Conservation (phyloP, 1,140 invertebrate species). For the Heliconius hewitsoni region DNA sequence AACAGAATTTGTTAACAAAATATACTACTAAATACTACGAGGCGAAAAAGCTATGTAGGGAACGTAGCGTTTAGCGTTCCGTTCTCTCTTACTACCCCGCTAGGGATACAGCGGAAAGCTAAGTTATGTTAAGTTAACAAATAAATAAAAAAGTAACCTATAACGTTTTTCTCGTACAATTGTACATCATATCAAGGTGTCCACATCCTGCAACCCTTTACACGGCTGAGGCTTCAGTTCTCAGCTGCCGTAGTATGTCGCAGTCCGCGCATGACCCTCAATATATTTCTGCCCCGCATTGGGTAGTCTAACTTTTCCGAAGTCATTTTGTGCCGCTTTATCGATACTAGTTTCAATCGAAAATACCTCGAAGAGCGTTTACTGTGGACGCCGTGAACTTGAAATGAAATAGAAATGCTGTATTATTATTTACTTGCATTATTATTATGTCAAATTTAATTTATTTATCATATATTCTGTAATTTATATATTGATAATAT, state of each 20-base stretch:
- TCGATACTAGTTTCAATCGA: slow-evolving; percentile 26
- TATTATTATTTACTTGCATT: not conserved
- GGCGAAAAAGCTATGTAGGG: no score
- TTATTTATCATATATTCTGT: not conserved
- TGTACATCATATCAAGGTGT: not conserved
- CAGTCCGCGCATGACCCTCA: not conserved
- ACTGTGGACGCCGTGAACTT: not conserved
- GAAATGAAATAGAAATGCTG: slow-evolving; percentile 14
- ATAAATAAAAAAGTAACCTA: not conserved
- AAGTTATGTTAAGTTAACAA: not conserved
- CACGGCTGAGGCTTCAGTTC: not conserved
- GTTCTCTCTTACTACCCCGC: no score
- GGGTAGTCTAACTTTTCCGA: slow-evolving; percentile 1
- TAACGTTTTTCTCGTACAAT: no score
- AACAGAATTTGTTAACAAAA: no score
- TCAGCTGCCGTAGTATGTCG: not conserved
- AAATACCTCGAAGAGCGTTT: slow-evolving; percentile 14
- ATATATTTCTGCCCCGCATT: not conserved
- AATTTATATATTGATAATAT: not conserved
- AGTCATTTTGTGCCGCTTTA: slow-evolving; percentile 21
- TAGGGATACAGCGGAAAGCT: no score
- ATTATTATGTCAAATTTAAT: not conserved
- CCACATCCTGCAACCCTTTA: not conserved
- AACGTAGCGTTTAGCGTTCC: no score
- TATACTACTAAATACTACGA: no score